Conservation (phyloP, 2,888 invertebrate genomes). For the Ephialtes manifestator region DNA sequence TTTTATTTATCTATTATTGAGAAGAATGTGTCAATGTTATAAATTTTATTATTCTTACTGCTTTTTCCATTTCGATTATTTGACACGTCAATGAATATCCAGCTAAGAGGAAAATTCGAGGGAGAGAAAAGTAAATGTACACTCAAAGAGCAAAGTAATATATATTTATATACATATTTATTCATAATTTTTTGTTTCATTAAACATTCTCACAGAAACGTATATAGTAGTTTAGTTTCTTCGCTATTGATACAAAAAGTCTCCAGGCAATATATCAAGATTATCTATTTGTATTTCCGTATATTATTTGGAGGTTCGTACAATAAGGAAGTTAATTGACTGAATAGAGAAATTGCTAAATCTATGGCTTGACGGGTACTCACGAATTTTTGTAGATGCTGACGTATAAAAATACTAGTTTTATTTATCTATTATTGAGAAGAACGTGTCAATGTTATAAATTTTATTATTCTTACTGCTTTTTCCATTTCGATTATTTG, state of each 20-base stretch:
- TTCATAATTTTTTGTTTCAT: slow-evolving; percentile 65
- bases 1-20: slow-evolving; percentile 19
- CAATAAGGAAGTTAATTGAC: slow-evolving; percentile 64
- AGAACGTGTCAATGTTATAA: background rate
- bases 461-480: too few relatives aligned
- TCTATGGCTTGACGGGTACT: slow-evolving; percentile 36
- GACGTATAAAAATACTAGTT: slow-evolving; percentile 47
- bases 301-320: slow-evolving; percentile 57
- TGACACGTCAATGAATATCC: slow-evolving; percentile 1
- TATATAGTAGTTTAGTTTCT: slow-evolving; percentile 57
- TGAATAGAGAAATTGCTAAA: slow-evolving; percentile 55
- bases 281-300: slow-evolving; percentile 37
- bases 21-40: background rate
- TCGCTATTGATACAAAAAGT: slow-evolving; percentile 53
- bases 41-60: too few relatives aligned
- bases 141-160: background rate
- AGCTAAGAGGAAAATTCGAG: background rate
- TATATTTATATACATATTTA: slow-evolving; percentile 21
- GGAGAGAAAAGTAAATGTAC: slow-evolving; percentile 5
- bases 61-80: slow-evolving; percentile 10
- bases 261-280: slow-evolving; percentile 53
- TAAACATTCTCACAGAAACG: slow-evolving; percentile 68
- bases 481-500: slow-evolving; percentile 9
- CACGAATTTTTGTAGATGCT: slow-evolving; percentile 48
- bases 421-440: slow-evolving; percentile 10